Base-by-base conservation (phyloP, 1,140 invertebrate species). In the Teleopsis dalmanni region DNA sequence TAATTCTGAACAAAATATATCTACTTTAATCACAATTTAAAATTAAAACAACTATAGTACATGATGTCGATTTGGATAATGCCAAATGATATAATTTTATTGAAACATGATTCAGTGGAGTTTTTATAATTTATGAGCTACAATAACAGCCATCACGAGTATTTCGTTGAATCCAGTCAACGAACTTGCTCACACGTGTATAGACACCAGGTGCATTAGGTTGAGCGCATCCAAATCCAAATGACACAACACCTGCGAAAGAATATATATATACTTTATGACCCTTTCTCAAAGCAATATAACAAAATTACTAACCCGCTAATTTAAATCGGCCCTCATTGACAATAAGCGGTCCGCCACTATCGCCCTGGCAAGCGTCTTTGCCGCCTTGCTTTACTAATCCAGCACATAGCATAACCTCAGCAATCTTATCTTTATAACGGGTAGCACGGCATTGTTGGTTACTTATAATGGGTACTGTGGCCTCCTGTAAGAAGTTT, bases 361-460 rank as follows among this genome's bases (percentile, higher is more conserved):
- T 66, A 38, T 68, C 62, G 5, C 62, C 87, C 76, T 94, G 91
- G 66, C 91, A 95, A 35, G 91, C 91, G 60, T 95, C 91, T 51
- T 88, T 88, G 7, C 91, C 90, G 5, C 91, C 91, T 55, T 89
- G 80, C 59, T 91, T 82, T 6, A 84, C 83, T 58, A 89, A 85
- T 0, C 91, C 91, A 35, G 91, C 91, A 66, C 91, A 95, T 13
- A 95, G 75, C 74, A 95, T 95, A 48, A 87, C 88, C 13, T 84
- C 81, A 3, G 85, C 91, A 52, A 95, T 95, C 25, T 87, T 87
- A 59, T 93, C 88, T 71, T 89, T 91, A 71, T 93, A 94, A 11
- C 88, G 87, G 19, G 82, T 76, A 64, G 91, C 82, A 8, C 54
- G 54, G 60, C 91, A 92, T 53, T 93, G 87, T 38, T 86, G 81